Base-by-base conservation (phyloP, 2,888 invertebrate genomes). In the Emmelina monodactyla region DNA sequence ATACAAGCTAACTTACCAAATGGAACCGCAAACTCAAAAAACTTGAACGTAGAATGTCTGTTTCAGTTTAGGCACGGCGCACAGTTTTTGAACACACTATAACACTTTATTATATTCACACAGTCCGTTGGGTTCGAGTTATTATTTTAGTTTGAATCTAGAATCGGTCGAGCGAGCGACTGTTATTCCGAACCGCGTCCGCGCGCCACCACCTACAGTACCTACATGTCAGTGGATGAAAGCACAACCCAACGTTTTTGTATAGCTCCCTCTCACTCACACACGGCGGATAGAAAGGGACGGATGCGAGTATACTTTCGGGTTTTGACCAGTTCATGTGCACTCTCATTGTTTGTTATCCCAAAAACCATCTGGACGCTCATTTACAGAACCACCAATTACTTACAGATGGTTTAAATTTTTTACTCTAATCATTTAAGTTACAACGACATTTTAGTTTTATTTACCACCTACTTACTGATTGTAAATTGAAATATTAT, bases 201-300 rank as follows among this genome's bases (percentile, higher is more conserved):
- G 36, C 58, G 54, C 60, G 63, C 69, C 62, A 58, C 65, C 68
- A 58, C 62, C 51, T 55, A 66, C 66, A 67, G 66, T 69, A 73
- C 73, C 69, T 75, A 72, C 75, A 69, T 75, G 71, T 76, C 76
- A 68, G 71, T 66, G 65, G 76, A 73, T 73, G 78, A 76, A 79
- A 75, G 78, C 76, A 62, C 75, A 72, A 65, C 66, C 75, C 62
- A 65, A 62, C 69, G 73, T 78, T 76, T 78, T 78, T 78, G 78
- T 78, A 72, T 76, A 71, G 67, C 65, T 62, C 62, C 50, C 49
- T 72, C 76, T 75, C 72, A 53, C 53, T 75, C 51, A 38, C 46
- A 42, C 60, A 30, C 43, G 45, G 42, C 44, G 32, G 65, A 38
- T 46, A 44, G 69, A 76, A 53, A 59, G 58, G 56, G 72, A 70